Evolutionary conservation across 2,888 invertebrate genomes (phyloP).

Genomic region (Fissipunctia ypsillon): DNA sequence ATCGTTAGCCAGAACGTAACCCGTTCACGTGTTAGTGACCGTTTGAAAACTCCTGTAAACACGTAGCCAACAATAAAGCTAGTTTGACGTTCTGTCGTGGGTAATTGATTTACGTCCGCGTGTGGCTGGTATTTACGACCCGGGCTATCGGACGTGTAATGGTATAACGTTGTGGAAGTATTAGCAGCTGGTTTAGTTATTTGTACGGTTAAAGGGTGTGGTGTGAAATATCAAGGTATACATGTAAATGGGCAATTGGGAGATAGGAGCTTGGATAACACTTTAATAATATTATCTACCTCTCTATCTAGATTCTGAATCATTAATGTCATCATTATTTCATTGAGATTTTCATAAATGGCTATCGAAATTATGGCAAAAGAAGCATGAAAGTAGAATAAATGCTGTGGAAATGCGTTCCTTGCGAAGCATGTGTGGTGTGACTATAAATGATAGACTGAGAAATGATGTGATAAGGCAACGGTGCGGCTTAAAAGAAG

Average conservation of each 20-base stretch:
- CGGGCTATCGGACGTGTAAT: slow-evolving; percentile 35
- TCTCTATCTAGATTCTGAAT: not conserved
- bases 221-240: not conserved
- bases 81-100: slow-evolving; percentile 73
- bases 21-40: slow-evolving; percentile 58
- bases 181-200: slow-evolving; percentile 27
- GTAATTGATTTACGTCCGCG: slow-evolving; percentile 79
- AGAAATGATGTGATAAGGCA: no score
- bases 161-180: slow-evolving; percentile 28
- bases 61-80: slow-evolving; percentile 71
- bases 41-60: slow-evolving; percentile 63
- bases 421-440: no score
- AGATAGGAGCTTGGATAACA: not conserved
- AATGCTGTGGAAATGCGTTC: no score
- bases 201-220: slow-evolving; percentile 6
- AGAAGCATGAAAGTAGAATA: no score
- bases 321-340: rapidly evolving
- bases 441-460: no score
- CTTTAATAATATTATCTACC: not conserved
- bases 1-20: slow-evolving; percentile 56
- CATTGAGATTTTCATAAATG: not conserved
- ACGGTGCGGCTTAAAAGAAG: no score
- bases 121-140: slow-evolving; percentile 66
- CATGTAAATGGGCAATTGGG: no score
- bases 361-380: not conserved